Base-by-base conservation (phyloP, 2,888 invertebrate species). In the Notocelia uddmanniana region DNA sequence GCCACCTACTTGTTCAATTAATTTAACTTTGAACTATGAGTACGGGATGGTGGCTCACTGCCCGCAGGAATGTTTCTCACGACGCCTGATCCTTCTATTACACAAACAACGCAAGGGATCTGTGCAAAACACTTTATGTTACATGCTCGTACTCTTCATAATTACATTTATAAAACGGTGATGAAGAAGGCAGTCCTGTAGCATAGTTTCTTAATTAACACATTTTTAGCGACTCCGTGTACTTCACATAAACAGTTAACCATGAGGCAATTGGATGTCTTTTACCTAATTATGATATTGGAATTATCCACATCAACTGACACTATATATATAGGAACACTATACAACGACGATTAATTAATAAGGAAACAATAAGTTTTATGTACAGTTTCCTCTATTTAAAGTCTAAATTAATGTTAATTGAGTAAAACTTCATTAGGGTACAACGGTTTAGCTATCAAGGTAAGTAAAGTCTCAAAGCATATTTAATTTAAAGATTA, bases 1-100 rank as follows among this genome's bases (percentile, higher is more conserved):
- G 18, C 18, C 60, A 67, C 60, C 60, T 71, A 60, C 54, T 54
- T 55, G 59, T 54, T 63, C 68, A 68, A 74, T 76, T 72, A 74
- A 74, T 76, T 72, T 71, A 60, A 67, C 54, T 67, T 71, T 60
- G 59, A 45, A 48, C 3, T 52, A 59, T 19, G 19, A 37, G 50
- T 52, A 59, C 26, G 19, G 50, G 50, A 37, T 41, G 31, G 19
- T 34, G 21, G 45, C 34, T 71, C 31, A 60, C 11, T 34, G 21
- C 60, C 45, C 54, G 31, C 62, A 55, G 67, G 60, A 67, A 60
- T 59, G 67, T 55, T 54, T 67, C 67, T 60, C 60, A 72, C 71
- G 58, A 34, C 52, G 52, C n/a, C 52, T 31, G 52, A 10, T 34
- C 52, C 52, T 64, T 37, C 52, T 54, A 37, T 54, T 11, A 37